phyloP scores from a whole-genome alignment of 1,140 invertebrate species.

The Paraescarpia echinospica region DNA sequence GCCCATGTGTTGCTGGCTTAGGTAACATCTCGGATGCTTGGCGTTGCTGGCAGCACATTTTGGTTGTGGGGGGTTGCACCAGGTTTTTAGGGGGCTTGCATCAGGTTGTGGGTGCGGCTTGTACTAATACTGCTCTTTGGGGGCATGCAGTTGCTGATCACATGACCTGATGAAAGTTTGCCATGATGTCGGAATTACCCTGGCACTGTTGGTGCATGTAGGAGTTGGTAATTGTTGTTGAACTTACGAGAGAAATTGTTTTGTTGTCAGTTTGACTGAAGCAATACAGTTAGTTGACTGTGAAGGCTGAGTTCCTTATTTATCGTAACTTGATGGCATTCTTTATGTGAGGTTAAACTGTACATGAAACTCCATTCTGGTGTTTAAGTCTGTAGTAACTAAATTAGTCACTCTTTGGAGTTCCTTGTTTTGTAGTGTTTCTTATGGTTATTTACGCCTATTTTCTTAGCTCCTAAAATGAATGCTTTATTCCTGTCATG shows the following conservation, averaged over 20 bases:
- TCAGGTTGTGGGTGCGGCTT: background rate
- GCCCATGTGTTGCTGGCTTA: too few relatives aligned
- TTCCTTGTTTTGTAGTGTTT: background rate
- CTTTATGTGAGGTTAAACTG: background rate
- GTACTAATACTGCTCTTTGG: background rate
- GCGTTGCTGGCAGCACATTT: background rate
- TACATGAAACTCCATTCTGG: background rate
- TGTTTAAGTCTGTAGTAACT: background rate
- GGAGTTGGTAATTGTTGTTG: background rate
- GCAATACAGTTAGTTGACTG: background rate
- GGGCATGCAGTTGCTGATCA: background rate
- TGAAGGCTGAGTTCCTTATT: background rate
- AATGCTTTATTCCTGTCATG: background rate
- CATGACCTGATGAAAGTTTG: constrained; percentile 5
- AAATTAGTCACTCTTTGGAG: background rate
- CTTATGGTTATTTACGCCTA: too few relatives aligned
- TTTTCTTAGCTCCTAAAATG: background rate
- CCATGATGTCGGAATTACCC: background rate
- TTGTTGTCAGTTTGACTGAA: background rate
- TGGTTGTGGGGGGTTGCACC: background rate
- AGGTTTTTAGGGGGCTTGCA: background rate
- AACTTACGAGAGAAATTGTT: background rate
- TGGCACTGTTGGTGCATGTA: background rate
- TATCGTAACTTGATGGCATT: background rate
- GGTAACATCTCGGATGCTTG: too few relatives aligned